Percentiles rank a stretch among this genome's conserved stretches.
phyloP scores from a whole-genome alignment of 2,888 invertebrate genomes.

The Coenonympha arcania region DNA sequence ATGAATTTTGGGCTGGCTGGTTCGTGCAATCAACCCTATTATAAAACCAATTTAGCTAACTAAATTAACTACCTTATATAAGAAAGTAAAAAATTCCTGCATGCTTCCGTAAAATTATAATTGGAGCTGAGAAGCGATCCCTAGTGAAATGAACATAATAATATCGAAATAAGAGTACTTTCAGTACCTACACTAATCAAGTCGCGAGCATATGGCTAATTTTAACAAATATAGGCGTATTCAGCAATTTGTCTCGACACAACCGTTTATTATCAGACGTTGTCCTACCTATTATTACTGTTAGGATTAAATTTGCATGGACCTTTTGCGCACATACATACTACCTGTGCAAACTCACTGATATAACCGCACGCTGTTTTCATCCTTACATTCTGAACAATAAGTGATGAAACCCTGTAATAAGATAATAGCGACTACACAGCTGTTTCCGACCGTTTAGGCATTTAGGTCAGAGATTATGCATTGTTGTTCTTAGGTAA shows the following conservation, averaged over 20 bases:
- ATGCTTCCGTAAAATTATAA: too few relatives aligned
- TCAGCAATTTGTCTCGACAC: slow-evolving; percentile 4
- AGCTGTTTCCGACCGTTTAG: slow-evolving; percentile 22
- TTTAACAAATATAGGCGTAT: background rate
- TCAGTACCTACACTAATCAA: background rate
- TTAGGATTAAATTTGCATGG: slow-evolving; percentile 22
- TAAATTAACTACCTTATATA: too few relatives aligned
- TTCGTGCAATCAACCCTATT: too few relatives aligned
- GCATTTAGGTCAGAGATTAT: slow-evolving; percentile 32
- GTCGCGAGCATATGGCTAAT: background rate
- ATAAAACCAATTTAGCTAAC: too few relatives aligned
- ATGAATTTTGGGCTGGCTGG: too few relatives aligned
- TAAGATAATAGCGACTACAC: slow-evolving; percentile 5
- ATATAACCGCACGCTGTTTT: slow-evolving; percentile 7
- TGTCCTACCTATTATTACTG: slow-evolving; percentile 17
- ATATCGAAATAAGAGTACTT: background rate
- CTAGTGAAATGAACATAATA: too few relatives aligned
- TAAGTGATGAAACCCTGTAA: slow-evolving; percentile 19
- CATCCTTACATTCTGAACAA: slow-evolving; percentile 11
- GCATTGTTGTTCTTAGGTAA: slow-evolving; percentile 32
- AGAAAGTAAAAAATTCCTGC: too few relatives aligned
- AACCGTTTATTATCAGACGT: slow-evolving; percentile 2
- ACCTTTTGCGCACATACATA: slow-evolving; percentile 14
- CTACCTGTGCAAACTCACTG: background rate
- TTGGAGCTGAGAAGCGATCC: too few relatives aligned